phyloP scores from a whole-genome alignment of 2,797 vertebrate genomes.

The Acestrorhynchus altus region DNA sequence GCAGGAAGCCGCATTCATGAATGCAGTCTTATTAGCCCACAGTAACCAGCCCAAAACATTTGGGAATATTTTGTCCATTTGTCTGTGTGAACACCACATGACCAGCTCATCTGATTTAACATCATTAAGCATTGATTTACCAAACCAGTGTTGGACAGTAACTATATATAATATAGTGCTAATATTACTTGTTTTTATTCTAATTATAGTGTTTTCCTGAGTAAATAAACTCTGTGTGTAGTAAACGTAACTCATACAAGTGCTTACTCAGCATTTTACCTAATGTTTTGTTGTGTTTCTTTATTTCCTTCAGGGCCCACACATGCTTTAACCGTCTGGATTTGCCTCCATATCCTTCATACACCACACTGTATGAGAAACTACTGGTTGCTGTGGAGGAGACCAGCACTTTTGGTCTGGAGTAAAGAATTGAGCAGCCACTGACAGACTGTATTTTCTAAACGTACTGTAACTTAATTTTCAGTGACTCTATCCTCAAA shows the following conservation, averaged over 20 bases:
- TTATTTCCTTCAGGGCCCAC: conserved; percentile 83
- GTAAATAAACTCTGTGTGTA: background rate
- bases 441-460: conserved; percentile 37
- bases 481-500: conserved; percentile 17
- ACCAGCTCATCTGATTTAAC: too few species aligned
- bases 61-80: too few species aligned
- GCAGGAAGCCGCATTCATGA: background rate
- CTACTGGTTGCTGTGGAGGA: conserved; percentile 96
- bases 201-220: too few species aligned
- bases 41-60: background rate
- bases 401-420: conserved; percentile 94
- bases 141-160: too few species aligned
- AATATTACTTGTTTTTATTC: too few species aligned
- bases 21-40: background rate
- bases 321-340: conserved; percentile 98
- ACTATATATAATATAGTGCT: too few species aligned
- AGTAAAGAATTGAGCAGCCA: conserved; percentile 70
- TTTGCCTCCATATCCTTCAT: conserved; percentile 94
- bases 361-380: conserved; percentile 95
- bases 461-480: conserved; percentile 39
- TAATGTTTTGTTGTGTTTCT: background rate
- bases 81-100: too few species aligned
- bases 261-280: background rate
- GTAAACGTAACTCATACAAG: background rate
- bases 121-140: too few species aligned